These are phyloP conservation scores for Stenodera caucasica DNA, from an alignment of 2,888 invertebrate genomes.

Conservation along the genomic window DNA sequence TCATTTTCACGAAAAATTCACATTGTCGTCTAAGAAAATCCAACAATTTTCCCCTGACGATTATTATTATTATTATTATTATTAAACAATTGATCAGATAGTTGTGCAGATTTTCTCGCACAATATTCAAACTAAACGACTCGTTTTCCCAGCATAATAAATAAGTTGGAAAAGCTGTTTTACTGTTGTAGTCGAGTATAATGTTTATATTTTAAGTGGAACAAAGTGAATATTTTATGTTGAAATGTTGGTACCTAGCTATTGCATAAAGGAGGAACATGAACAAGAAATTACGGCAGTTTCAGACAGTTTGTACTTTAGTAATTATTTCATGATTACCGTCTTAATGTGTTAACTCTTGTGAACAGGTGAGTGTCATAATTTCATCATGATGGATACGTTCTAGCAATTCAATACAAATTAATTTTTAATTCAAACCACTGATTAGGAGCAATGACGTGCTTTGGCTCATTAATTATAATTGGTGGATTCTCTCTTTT, in stretches of 20 bases:
- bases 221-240: constrained; percentile 1
- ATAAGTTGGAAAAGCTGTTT: not conserved
- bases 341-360: not conserved
- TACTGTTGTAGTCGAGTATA: not conserved
- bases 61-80: no score
- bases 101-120: no score
- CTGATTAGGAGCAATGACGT: no score
- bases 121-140: not conserved
- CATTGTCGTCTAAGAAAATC: no score
- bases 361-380: not conserved
- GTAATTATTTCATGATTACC: constrained; percentile 3
- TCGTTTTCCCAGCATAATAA: not conserved
- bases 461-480: no score
- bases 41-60: no score
- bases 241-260: not conserved
- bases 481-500: no score
- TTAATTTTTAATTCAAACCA: not conserved
- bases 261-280: not conserved
- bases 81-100: no score
- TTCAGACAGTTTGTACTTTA: not conserved
- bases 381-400: not conserved
- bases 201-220: not conserved
- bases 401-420: not conserved
- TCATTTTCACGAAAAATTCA: not conserved
- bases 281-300: not conserved